These are phyloP conservation scores for Ancistrus triradiatus DNA, from an alignment of 2,113 vertebrate species.

Conservation along the genomic window DNA sequence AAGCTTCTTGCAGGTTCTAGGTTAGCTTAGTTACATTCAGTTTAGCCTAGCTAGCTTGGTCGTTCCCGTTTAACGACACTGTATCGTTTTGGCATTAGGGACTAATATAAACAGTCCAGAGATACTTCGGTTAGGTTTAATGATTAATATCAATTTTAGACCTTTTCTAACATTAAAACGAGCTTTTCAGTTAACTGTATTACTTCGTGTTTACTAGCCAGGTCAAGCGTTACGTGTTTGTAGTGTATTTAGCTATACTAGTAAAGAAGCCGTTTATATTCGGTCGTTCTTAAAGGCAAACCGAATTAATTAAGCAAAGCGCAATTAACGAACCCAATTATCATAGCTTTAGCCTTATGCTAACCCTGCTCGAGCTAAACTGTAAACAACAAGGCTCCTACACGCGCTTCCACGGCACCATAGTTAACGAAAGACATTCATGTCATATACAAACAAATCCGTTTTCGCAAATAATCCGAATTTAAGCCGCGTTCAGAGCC, in stretches of 20 bases:
- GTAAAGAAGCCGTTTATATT: neutral
- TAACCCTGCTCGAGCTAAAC: no score
- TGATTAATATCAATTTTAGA: no score
- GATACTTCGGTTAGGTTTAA: no score
- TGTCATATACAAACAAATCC: neutral
- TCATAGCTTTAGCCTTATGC: conserved; percentile 5
- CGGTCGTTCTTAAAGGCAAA: neutral
- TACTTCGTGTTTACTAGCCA: no score
- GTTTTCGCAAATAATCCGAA: neutral
- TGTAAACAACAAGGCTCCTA: no score
- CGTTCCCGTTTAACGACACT: neutral
- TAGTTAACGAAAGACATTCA: no score
- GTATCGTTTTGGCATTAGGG: neutral
- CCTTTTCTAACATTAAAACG: no score
- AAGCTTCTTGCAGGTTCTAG: neutral
- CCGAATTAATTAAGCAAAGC: neutral
- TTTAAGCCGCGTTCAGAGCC: neutral
- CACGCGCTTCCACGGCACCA: no score
- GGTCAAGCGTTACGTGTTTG: no score
- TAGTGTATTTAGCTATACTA: no score
- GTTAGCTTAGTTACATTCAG: neutral
- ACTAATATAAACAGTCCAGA: no score
- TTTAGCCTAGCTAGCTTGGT: neutral
- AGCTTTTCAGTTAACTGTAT: no score
- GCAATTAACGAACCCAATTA: neutral